A percentile compares a stretch with the other conserved stretches of the same genome.
phyloP scores from a whole-genome alignment of 2,113 vertebrate species.

The Tamias sibiricus region DNA sequence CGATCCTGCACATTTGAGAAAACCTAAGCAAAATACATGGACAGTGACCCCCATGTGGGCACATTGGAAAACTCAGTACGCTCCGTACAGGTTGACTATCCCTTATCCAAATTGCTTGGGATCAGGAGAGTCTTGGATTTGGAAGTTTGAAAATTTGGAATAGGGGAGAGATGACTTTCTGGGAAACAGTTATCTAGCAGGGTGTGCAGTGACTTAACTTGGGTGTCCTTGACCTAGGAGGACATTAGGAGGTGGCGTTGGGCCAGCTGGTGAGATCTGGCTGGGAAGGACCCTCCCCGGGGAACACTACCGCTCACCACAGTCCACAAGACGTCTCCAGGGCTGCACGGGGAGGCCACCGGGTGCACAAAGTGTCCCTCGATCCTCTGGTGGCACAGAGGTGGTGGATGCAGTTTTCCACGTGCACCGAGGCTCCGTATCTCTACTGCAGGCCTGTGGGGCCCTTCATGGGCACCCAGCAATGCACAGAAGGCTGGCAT shows the following conservation, averaged over 20 bases:
- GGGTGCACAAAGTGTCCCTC: too few species aligned
- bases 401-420: too few species aligned
- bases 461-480: too few species aligned
- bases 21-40: too few species aligned
- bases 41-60: not conserved
- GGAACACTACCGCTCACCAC: conserved; percentile 65
- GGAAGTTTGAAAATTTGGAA: too few species aligned
- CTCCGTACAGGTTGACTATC: not conserved
- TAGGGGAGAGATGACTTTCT: too few species aligned
- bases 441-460: too few species aligned
- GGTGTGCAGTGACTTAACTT: not conserved
- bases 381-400: too few species aligned
- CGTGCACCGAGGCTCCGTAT: too few species aligned
- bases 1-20: not conserved
- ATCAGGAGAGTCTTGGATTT: not conserved
- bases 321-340: too few species aligned
- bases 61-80: not conserved
- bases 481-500: too few species aligned
- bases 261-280: not conserved
- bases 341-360: too few species aligned
- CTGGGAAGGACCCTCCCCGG: not conserved
- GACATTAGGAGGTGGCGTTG: not conserved
- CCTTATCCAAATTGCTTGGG: not conserved
- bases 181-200: not conserved
- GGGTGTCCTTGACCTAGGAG: not conserved